phyloP scores from a whole-genome alignment of 2,113 vertebrate genomes.

The Anarrhichthys ocellatus region DNA sequence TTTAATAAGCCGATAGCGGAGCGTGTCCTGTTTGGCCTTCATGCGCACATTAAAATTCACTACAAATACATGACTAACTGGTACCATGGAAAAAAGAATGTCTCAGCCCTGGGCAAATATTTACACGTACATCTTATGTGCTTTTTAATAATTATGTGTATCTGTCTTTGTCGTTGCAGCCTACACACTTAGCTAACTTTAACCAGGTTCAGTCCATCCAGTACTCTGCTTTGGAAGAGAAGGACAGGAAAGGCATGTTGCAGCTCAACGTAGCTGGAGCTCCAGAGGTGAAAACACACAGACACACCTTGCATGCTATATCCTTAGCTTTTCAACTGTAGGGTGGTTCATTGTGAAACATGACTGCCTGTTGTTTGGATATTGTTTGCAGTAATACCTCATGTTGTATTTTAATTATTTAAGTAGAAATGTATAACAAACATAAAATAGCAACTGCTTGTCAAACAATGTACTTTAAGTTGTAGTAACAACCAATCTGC shows the following conservation, averaged over 20 bases:
- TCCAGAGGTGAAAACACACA: conserved; percentile 84
- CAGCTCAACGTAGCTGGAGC: conserved; percentile 94
- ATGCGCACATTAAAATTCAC: neutral
- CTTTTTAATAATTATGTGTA: neutral
- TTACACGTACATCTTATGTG: neutral
- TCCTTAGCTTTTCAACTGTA: neutral
- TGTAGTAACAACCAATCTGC: neutral
- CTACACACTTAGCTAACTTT: conserved; percentile 95
- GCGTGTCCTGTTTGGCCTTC: neutral
- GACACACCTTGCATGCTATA: neutral
- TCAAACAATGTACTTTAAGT: neutral
- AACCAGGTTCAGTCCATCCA: conserved; percentile 96
- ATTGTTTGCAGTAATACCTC: neutral
- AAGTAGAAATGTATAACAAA: neutral
- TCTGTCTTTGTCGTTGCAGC: conserved; percentile 79
- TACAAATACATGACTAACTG: neutral
- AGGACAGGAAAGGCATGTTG: conserved; percentile 93
- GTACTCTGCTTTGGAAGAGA: conserved; percentile 93
- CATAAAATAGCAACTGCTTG: neutral
- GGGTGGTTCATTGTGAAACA: neutral
- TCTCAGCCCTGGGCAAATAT: neutral
- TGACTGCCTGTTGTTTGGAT: neutral
- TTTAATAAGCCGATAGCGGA: neutral
- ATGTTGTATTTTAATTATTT: neutral
- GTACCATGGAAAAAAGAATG: neutral